phyloP scores from a whole-genome alignment of 2,113 vertebrate genomes.

The Prinia subflava region DNA sequence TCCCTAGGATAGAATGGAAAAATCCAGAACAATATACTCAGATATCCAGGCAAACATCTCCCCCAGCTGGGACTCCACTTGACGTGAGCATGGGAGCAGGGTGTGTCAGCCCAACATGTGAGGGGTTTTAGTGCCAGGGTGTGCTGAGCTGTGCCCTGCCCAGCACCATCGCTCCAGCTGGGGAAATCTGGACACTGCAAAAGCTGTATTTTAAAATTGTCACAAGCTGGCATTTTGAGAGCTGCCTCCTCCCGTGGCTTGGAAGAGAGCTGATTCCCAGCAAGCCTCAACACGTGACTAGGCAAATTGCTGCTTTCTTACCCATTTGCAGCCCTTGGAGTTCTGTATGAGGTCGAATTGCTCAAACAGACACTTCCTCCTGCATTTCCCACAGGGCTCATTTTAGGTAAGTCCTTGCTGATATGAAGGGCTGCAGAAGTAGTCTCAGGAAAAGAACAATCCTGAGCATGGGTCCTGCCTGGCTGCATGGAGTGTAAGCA shows the following conservation, averaged over 20 bases:
- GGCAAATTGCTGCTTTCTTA: neutral
- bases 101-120: neutral
- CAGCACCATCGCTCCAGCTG: neutral
- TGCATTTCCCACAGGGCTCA: neutral
- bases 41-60: neutral
- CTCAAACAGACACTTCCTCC: neutral
- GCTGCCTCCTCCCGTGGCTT: neutral
- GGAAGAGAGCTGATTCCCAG: neutral
- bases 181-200: neutral
- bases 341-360: neutral
- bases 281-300: neutral
- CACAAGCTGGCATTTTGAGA: neutral
- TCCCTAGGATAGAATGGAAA: neutral
- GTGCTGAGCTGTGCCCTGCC: neutral
- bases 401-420: neutral
- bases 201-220: neutral
- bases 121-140: neutral
- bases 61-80: neutral
- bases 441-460: neutral
- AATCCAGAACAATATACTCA: neutral
- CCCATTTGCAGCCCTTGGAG: neutral
- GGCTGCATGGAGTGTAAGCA: neutral
- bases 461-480: neutral
- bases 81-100: neutral
- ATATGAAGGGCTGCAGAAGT: neutral